Conservation (phyloP, 2,888 invertebrate species). For the Drosophila multiciliata region DNA sequence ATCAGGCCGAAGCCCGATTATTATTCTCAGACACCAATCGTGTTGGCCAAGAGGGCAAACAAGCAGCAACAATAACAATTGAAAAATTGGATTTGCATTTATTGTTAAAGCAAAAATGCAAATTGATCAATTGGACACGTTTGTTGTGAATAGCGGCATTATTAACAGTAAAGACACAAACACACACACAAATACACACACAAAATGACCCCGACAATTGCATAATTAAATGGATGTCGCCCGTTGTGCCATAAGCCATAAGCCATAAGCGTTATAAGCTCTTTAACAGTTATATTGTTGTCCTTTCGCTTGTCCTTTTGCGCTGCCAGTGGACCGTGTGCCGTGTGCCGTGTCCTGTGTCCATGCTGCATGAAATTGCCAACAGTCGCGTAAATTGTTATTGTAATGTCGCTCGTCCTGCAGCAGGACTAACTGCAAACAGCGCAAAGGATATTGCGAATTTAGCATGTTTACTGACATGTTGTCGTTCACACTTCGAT, state of each 20-base stretch:
- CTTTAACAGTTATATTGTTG: conserved; percentile 10
- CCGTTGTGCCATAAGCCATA: conserved; percentile 15
- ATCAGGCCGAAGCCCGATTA: not conserved
- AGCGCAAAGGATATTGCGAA: conserved; percentile 18
- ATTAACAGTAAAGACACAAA: conserved; percentile 4
- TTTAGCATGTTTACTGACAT: conserved; percentile 30
- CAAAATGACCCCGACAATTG: conserved; percentile 16
- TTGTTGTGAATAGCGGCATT: conserved; percentile 41
- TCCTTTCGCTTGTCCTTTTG: not conserved
- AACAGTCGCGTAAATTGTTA: conserved; percentile 32
- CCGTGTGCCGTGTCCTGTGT: not conserved
- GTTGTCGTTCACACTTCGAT: conserved; percentile 26
- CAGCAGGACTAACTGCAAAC: conserved; percentile 1
- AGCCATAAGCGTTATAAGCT: conserved; percentile 18
- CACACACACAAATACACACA: not conserved
- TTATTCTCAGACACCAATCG: too few relatives aligned
- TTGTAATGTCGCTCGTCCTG: conserved; percentile 35
- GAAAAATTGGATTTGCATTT: not conserved
- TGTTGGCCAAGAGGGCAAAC: not conserved
- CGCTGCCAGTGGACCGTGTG: too few relatives aligned
- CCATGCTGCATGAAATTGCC: conserved; percentile 35
- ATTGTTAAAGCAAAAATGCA: conserved; percentile 1
- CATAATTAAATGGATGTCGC: conserved; percentile 17
- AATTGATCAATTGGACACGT: conserved; percentile 53
- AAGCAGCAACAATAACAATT: not conserved